These are phyloP conservation scores for Diglossa cyanea DNA, from an alignment of 2,797 vertebrate genomes.

Conservation along the genomic window DNA sequence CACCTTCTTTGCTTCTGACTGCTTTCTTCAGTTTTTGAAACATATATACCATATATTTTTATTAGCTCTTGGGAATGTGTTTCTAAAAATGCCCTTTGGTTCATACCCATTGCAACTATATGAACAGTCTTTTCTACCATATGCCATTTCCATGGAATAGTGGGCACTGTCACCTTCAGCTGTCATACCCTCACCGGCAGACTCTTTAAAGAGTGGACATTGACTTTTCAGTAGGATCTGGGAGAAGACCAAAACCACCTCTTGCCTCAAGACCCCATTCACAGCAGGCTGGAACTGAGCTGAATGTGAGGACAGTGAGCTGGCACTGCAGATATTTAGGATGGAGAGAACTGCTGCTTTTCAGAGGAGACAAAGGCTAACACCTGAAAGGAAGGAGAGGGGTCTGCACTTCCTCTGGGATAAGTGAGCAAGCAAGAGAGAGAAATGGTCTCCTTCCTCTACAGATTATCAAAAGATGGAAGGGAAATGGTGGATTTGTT, in stretches of 20 bases:
- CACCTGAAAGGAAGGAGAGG: background rate
- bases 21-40: constrained; percentile 46
- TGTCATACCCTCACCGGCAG: background rate
- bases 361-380: background rate
- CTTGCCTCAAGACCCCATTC: background rate
- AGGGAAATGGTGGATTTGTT: background rate
- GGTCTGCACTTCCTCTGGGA: background rate
- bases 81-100: constrained; percentile 42
- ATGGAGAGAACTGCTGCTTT: background rate
- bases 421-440: background rate
- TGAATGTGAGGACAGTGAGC: background rate
- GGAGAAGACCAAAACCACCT: background rate
- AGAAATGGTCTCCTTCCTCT: background rate
- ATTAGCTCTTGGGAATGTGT: constrained; percentile 29
- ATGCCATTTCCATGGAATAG: background rate
- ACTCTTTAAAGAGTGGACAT: background rate
- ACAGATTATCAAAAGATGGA: background rate
- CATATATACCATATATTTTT: constrained; percentile 22
- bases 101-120: background rate
- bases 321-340: background rate
- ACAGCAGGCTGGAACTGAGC: background rate
- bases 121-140: background rate
- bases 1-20: constrained; percentile 67
- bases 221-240: background rate
- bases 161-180: background rate